These are phyloP conservation scores for Dysmachus trigonus DNA, from an alignment of 2,888 invertebrate genomes.

Conservation along the genomic window DNA sequence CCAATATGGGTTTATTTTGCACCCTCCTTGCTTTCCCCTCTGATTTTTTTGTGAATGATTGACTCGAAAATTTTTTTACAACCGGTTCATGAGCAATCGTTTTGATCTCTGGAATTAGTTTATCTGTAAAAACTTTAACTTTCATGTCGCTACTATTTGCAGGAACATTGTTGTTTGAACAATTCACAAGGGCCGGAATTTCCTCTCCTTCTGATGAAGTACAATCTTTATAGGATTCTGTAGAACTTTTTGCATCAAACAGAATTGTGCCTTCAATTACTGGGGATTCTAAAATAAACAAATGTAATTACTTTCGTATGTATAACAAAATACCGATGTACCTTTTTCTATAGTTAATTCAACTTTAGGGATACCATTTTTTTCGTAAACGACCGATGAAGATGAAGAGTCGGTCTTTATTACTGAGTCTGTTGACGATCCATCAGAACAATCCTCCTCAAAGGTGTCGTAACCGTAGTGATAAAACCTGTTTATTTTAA, in stretches of 20 bases:
- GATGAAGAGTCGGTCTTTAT: constrained; percentile 3
- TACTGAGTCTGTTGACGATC: not conserved
- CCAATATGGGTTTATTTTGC: constrained; percentile 34
- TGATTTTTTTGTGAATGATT: constrained; percentile 19
- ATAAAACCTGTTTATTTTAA: constrained; percentile 69
- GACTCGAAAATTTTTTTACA: constrained; percentile 8
- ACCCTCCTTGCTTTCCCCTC: not conserved
- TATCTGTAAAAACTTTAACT: constrained; percentile 45
- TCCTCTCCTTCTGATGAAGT: constrained; percentile 43
- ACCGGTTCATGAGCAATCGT: constrained; percentile 38
- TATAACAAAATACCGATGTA: not conserved
- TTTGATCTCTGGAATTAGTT: constrained; percentile 48
- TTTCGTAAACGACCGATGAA: constrained; percentile 1
- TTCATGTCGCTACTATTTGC: not conserved
- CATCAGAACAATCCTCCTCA: constrained; percentile 41
- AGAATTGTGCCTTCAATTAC: not conserved
- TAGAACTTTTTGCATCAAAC: not conserved
- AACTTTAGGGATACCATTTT: not conserved
- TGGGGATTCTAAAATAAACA: not conserved
- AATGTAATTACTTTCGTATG: not conserved
- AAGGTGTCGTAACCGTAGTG: constrained; percentile 72
- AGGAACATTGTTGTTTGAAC: not conserved
- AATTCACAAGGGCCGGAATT: not conserved
- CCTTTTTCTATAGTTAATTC: constrained; percentile 26
- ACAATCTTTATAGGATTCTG: constrained; percentile 43